These are phyloP conservation scores for Heterodera carotae DNA, from an alignment of 1,140 invertebrate species.

Conservation along the genomic window DNA sequence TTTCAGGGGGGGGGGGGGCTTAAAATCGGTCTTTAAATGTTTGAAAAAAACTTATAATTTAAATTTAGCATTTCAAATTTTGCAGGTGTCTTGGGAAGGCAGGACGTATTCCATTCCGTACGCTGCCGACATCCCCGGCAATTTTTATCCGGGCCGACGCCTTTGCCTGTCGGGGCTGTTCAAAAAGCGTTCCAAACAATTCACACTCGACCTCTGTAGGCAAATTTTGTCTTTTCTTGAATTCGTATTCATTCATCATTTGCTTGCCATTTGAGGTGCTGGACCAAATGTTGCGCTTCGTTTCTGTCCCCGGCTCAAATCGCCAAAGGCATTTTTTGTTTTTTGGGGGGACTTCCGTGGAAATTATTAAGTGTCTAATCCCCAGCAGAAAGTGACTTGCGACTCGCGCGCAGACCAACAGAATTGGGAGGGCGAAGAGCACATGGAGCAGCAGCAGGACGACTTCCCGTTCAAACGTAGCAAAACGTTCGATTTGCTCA, in stretches of 20 bases:
- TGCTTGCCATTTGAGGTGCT: slow-evolving; percentile 22
- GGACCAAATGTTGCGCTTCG: slow-evolving; percentile 14
- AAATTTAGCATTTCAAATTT: slow-evolving; percentile 13
- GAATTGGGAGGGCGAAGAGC: slow-evolving; percentile 50
- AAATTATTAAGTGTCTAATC: slow-evolving; percentile 27
- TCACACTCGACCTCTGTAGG: slow-evolving; percentile 53
- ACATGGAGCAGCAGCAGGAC: slow-evolving; percentile 23
- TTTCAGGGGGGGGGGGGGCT: too few species aligned
- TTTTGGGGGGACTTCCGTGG: background rate
- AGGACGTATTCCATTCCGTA: slow-evolving; percentile 53
- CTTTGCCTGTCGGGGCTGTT: slow-evolving; percentile 60
- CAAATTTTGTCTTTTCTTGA: slow-evolving; percentile 35
- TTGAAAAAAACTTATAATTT: slow-evolving; percentile 17
- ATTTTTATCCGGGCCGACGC: slow-evolving; percentile 61
- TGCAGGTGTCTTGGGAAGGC: slow-evolving; percentile 41
- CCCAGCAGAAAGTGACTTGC: slow-evolving; percentile 59
- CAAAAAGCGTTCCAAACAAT: slow-evolving; percentile 58
- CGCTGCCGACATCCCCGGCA: slow-evolving; percentile 64
- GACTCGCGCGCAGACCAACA: slow-evolving; percentile 41
- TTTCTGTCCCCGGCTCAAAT: slow-evolving; percentile 17
- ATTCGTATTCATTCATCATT: background rate
- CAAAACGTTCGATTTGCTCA: slow-evolving; percentile 57
- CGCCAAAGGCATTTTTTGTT: slow-evolving; percentile 25
- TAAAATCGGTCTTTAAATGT: slow-evolving; percentile 10
- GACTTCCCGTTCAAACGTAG: slow-evolving; percentile 56